Percentiles rank a stretch among this genome's conserved stretches.
phyloP scores from a whole-genome alignment of 1,140 invertebrate species.

The Plectrocnemia conspersa region DNA sequence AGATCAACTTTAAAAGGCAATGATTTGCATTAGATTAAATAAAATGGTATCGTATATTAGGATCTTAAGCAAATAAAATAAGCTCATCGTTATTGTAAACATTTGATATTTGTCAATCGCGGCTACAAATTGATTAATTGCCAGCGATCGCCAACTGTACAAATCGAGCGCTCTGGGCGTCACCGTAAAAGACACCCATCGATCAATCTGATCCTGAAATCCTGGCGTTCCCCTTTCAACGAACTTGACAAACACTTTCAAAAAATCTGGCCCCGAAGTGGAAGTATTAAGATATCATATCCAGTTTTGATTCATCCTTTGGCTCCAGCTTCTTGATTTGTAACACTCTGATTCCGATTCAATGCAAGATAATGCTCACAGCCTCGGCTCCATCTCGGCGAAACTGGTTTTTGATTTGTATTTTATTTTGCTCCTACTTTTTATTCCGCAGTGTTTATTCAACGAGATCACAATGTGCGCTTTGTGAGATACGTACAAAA shows the following conservation, averaged over 20 bases:
- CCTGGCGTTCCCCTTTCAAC: background rate
- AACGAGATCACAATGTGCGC: conserved; percentile 1
- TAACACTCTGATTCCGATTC: conserved; percentile 27
- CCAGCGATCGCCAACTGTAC: background rate
- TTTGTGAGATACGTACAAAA: conserved; percentile 8
- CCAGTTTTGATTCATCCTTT: conserved; percentile 26
- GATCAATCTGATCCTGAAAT: background rate
- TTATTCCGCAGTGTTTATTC: conserved; percentile 18
- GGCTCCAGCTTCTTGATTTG: conserved; percentile 25
- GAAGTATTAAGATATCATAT: conserved; percentile 32
- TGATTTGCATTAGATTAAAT: too few species aligned
- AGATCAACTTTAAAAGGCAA: too few species aligned
- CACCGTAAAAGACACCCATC: conserved; percentile 9
- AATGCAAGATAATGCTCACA: background rate
- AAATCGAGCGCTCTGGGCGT: background rate
- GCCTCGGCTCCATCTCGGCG: background rate
- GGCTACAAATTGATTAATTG: too few species aligned
- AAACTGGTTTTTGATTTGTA: conserved; percentile 20
- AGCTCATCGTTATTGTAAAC: too few species aligned
- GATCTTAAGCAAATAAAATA: too few species aligned
- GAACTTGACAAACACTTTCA: background rate
- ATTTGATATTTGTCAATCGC: too few species aligned
- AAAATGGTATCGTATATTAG: too few species aligned
- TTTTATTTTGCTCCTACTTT: conserved; percentile 1
- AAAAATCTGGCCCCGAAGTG: background rate